Evolutionary conservation across 2,797 vertebrate genomes (phyloP).

Genomic region (Notolepis coatsorum): DNA sequence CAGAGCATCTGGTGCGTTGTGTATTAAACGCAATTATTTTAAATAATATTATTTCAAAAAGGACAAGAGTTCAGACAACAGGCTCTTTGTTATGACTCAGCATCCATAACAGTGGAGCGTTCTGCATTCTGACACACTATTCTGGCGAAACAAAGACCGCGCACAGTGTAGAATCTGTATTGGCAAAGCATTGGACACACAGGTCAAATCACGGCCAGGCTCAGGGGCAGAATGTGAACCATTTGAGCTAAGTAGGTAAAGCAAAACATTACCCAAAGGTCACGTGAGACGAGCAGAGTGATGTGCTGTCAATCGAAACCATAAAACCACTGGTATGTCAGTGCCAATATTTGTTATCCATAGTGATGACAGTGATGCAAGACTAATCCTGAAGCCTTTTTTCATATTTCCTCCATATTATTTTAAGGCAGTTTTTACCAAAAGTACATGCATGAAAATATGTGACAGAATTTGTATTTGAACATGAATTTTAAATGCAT

Average conservation of each 20-base stretch:
- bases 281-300: not conserved
- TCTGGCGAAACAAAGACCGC: not conserved
- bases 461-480: no score
- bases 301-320: not conserved
- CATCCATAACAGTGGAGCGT: not conserved
- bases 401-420: no score
- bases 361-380: no score
- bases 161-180: not conserved
- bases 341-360: not conserved
- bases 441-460: no score
- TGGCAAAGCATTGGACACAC: not conserved
- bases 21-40: conserved; percentile 8
- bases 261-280: not conserved
- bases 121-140: not conserved
- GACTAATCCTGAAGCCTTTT: no score
- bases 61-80: not conserved
- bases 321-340: not conserved
- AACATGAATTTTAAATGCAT: no score
- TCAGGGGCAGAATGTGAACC: not conserved
- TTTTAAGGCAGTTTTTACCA: no score
- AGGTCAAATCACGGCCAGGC: not conserved
- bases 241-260: not conserved
- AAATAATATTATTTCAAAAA: conserved; percentile 28
- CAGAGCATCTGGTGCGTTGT: conserved; percentile 9
- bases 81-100: not conserved